Conservation (phyloP, 2,797 vertebrate species). For the Sardinella longiceps region DNA sequence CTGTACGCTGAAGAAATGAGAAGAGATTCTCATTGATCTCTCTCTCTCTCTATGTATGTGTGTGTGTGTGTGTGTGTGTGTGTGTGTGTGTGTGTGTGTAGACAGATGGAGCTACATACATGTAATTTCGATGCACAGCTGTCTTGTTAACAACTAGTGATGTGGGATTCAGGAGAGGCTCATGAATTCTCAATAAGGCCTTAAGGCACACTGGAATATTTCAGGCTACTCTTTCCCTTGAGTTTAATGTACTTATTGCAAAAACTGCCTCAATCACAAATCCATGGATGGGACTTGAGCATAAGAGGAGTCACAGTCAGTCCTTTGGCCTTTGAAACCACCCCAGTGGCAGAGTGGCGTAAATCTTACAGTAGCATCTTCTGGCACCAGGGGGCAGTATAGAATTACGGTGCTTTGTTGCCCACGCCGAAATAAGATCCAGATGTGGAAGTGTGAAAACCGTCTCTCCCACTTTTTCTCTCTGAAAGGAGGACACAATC, state of each 20-base stretch:
- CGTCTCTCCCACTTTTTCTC: constrained; percentile 42
- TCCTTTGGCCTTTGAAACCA: neutral
- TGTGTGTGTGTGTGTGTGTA: neutral
- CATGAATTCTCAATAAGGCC: constrained; percentile 11
- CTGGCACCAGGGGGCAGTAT: constrained; percentile 68
- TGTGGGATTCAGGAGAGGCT: neutral
- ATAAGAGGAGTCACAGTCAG: neutral
- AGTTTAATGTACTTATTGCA: neutral
- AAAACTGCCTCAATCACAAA: neutral
- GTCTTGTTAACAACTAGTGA: constrained; percentile 5
- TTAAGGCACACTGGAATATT: neutral
- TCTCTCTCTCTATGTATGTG: neutral
- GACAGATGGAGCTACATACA: constrained; percentile 9
- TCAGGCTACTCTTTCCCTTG: too few species aligned
- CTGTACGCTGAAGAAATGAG: neutral
- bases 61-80: neutral
- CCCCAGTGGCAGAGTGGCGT: neutral
- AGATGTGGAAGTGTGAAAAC: constrained; percentile 68
- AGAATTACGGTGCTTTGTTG: constrained; percentile 61
- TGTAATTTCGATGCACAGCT: constrained; percentile 24
- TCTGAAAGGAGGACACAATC: constrained; percentile 69
- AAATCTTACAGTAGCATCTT: constrained; percentile 57
- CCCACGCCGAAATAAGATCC: constrained; percentile 56
- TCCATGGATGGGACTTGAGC: neutral
- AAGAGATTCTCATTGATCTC: neutral